Evolutionary conservation across 2,888 invertebrate genomes (phyloP).

Genomic region (Tachina fera): DNA sequence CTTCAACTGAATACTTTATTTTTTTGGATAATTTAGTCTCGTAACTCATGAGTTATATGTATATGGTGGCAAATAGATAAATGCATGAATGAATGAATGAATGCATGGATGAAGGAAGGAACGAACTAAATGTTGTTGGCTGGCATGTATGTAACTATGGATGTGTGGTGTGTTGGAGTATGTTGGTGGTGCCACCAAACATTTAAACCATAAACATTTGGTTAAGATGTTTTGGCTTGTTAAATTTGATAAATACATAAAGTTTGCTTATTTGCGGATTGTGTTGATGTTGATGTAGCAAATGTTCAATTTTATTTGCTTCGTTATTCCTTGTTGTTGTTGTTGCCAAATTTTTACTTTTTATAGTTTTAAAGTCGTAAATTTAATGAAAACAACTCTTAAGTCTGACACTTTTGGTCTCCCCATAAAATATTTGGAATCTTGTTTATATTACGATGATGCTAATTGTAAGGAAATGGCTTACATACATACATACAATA

Average conservation of each 20-base stretch:
- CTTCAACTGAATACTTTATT: conserved; percentile 6
- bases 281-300: conserved; percentile 50
- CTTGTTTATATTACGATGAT: conserved; percentile 15
- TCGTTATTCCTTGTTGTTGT: conserved; percentile 27
- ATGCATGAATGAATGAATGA: conserved; percentile 53
- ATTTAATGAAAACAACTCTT: conserved; percentile 66
- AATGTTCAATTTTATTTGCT: conserved; percentile 46
- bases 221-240: conserved; percentile 65
- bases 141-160: conserved; percentile 16
- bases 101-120: conserved; percentile 20
- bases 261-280: conserved; percentile 46
- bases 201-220: conserved; percentile 55
- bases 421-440: conserved; percentile 6
- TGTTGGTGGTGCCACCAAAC: conserved; percentile 46
- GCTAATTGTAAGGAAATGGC: conserved; percentile 21
- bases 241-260: conserved; percentile 64
- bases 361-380: conserved; percentile 49
- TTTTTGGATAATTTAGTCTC: conserved; percentile 58
- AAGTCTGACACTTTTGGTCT: conserved; percentile 63
- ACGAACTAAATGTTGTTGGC: conserved; percentile 23
- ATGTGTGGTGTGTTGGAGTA: background rate
- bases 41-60: conserved; percentile 11
- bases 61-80: conserved; percentile 61
- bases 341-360: conserved; percentile 40
- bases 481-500: background rate